These are phyloP conservation scores for Carcharodon carcharias DNA, from an alignment of 2,797 vertebrate species.

Conservation along the genomic window DNA sequence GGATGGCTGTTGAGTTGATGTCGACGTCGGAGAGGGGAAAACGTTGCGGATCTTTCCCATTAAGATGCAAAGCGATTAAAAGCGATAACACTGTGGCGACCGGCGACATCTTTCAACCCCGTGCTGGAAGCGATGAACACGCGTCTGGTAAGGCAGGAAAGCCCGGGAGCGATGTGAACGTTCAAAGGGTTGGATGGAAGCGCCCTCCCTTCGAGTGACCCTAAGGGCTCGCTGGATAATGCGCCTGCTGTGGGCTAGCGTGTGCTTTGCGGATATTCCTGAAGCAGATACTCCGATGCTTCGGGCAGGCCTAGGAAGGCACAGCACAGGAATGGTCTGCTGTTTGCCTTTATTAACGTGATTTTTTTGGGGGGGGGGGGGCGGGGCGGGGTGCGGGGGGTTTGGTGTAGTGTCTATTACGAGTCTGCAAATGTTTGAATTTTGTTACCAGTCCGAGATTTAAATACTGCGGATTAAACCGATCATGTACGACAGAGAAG, in stretches of 20 bases:
- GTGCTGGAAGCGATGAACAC: not conserved
- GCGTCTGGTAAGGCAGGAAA: not conserved
- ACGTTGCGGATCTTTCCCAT: not conserved
- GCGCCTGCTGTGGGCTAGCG: not conserved
- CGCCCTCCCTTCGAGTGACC: not conserved
- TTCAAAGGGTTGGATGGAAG: not conserved
- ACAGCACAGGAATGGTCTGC: too few relatives aligned
- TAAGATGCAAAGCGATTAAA: constrained; percentile 1
- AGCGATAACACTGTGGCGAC: not conserved
- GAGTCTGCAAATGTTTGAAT: not conserved
- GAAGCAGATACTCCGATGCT: not conserved
- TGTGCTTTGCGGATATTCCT: not conserved
- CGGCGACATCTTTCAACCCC: not conserved
- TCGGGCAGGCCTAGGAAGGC: not conserved
- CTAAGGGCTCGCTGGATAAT: not conserved
- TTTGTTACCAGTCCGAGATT: not conserved
- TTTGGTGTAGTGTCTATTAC: not conserved
- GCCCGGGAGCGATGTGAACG: not conserved
- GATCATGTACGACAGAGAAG: not conserved
- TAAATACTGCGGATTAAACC: not conserved
- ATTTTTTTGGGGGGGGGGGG: not conserved
- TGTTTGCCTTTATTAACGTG: not conserved
- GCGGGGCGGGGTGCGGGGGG: too few relatives aligned
- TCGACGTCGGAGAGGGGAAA: not conserved
- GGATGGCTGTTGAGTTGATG: constrained; percentile 19